These are phyloP conservation scores for Dasysyrphus albostriatus DNA, from an alignment of 2,888 invertebrate genomes.

Conservation along the genomic window DNA sequence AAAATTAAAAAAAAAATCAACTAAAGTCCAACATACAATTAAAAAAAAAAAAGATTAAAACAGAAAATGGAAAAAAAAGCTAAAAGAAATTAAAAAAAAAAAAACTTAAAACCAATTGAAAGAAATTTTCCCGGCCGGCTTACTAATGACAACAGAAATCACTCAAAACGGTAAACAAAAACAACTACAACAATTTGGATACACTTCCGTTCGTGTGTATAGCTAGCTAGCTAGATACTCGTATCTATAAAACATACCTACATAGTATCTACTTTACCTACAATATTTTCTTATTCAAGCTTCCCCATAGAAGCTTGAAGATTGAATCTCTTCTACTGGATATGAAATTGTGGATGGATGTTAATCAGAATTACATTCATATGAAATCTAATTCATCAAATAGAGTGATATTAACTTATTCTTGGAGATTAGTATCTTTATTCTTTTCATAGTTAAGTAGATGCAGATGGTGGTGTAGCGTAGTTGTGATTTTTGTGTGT, in stretches of 20 bases:
- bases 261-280: not conserved
- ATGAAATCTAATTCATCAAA: constrained; percentile 59
- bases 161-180: constrained; percentile 59
- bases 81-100: constrained; percentile 3
- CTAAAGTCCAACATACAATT: not conserved
- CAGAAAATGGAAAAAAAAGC: constrained; percentile 7
- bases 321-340: not conserved
- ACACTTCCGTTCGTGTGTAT: constrained; percentile 43
- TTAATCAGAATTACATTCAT: constrained; percentile 57
- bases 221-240: not conserved
- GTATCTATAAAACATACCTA: no score
- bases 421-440: constrained; percentile 31
- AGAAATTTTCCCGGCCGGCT: constrained; percentile 54
- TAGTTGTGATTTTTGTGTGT: no score
- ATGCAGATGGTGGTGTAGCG: not conserved
- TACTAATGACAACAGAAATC: constrained; percentile 60
- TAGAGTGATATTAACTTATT: constrained; percentile 21
- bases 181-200: constrained; percentile 36
- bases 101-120: constrained; percentile 41
- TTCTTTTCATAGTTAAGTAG: constrained; percentile 14
- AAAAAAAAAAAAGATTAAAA: not conserved
- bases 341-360: not conserved
- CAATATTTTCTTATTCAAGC: not conserved
- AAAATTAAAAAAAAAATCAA: constrained; percentile 5
- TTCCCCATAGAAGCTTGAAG: no score